phyloP scores from a whole-genome alignment of 2,113 vertebrate genomes.

The Saguinus midas region DNA sequence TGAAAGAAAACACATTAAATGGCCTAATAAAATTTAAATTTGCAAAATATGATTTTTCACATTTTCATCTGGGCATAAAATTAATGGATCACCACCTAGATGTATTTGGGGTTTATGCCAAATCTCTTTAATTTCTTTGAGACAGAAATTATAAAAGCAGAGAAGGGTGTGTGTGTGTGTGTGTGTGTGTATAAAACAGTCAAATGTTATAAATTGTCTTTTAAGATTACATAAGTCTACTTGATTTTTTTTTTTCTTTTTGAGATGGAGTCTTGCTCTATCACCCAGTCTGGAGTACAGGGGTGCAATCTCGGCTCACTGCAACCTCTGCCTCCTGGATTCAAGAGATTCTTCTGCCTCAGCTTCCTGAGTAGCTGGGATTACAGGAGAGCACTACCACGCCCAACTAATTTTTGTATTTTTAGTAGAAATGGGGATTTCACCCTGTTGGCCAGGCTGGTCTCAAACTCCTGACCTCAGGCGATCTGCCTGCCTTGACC shows the following conservation, averaged over 20 bases:
- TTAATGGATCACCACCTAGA: slow-evolving; percentile 75
- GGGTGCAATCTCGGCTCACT: too few relatives aligned
- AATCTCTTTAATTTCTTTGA: slow-evolving; percentile 74
- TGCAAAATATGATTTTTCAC: slow-evolving; percentile 68
- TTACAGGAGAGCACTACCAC: too few relatives aligned
- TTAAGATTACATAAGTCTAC: slow-evolving; percentile 72
- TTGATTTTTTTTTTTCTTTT: neutral
- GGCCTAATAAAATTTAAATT: slow-evolving; percentile 69
- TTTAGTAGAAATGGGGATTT: too few relatives aligned
- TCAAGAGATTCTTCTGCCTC: too few relatives aligned
- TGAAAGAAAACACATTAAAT: slow-evolving; percentile 58
- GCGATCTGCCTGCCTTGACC: too few relatives aligned
- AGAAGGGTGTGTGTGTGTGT: neutral
- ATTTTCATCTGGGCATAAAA: slow-evolving; percentile 63
- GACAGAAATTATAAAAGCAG: slow-evolving; percentile 69
- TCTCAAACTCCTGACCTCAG: too few relatives aligned
- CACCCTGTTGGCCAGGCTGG: too few relatives aligned
- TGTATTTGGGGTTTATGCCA: slow-evolving; percentile 73
- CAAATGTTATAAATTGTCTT: slow-evolving; percentile 61
- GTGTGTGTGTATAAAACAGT: slow-evolving; percentile 37
- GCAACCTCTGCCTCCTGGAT: too few relatives aligned
- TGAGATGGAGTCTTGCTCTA: too few relatives aligned
- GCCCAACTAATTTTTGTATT: too few relatives aligned
- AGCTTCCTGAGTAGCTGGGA: too few relatives aligned
- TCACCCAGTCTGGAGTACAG: too few relatives aligned